Evolutionary conservation across 1,140 invertebrate genomes (phyloP).

Genomic region (Oncopeltus fasciatus): DNA sequence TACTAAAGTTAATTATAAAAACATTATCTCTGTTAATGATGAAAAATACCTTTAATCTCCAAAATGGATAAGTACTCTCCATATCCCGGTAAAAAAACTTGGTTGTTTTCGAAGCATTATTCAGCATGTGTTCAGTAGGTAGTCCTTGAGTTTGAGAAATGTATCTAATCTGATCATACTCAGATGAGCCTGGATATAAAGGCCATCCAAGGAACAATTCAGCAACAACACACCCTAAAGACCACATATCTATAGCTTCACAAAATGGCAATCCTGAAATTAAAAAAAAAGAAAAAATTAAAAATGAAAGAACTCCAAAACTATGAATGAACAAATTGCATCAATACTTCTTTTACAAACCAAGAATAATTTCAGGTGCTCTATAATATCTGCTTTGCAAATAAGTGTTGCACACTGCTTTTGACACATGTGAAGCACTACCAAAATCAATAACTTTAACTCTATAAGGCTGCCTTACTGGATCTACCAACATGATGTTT

Average conservation of each 20-base stretch:
- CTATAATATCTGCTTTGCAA: slow-evolving; percentile 97
- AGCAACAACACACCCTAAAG: slow-evolving; percentile 96
- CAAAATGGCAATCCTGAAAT: slow-evolving; percentile 75
- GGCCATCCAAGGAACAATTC: slow-evolving; percentile 99
- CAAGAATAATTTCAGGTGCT: slow-evolving; percentile 97
- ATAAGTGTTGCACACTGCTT: slow-evolving; percentile 98
- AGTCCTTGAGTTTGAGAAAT: slow-evolving; percentile 42
- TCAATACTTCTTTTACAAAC: too few relatives aligned
- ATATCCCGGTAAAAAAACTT: slow-evolving; percentile 97
- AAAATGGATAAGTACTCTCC: slow-evolving; percentile 93
- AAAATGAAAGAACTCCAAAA: not conserved
- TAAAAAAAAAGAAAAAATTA: slow-evolving; percentile 6
- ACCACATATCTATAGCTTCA: slow-evolving; percentile 99
- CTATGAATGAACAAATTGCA: not conserved
- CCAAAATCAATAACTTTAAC: slow-evolving; percentile 99
- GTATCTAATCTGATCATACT: slow-evolving; percentile 98
- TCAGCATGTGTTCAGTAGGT: slow-evolving; percentile 98
- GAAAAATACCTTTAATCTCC: slow-evolving; percentile 84
- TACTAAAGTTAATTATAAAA: too few relatives aligned
- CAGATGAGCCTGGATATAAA: slow-evolving; percentile 95
- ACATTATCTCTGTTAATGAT: too few relatives aligned
- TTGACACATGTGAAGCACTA: slow-evolving; percentile 95
- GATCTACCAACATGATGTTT: slow-evolving; percentile 99
- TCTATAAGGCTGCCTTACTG: slow-evolving; percentile 87
- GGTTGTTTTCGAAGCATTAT: slow-evolving; percentile 92